Conservation (phyloP, 2,113 vertebrate species). For the Semicossyphus pulcher region DNA sequence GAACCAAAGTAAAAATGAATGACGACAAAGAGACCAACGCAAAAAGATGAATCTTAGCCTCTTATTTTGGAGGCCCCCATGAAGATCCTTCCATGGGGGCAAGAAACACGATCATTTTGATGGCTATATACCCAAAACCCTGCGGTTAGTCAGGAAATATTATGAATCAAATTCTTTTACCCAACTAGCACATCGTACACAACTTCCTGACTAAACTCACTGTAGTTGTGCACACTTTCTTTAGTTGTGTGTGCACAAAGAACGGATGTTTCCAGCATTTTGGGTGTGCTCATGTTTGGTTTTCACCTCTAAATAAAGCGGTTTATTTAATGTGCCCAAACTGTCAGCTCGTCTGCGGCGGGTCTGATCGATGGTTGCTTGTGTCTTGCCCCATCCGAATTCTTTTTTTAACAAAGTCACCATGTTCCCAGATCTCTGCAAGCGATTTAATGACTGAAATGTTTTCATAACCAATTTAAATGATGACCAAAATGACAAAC, state of each 20-base stretch:
- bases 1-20: too few relatives aligned
- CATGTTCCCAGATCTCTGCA: conserved; percentile 1
- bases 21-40: too few relatives aligned
- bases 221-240: background rate
- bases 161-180: background rate
- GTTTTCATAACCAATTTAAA: conserved; percentile 9
- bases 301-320: conserved; percentile 7
- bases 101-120: background rate
- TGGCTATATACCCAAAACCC: background rate
- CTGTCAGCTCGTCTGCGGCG: background rate
- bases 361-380: background rate
- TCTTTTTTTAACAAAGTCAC: background rate
- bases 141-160: background rate
- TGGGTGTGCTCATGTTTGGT: background rate
- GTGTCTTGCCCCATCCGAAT: background rate
- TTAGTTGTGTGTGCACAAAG: background rate
- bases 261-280: background rate
- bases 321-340: background rate
- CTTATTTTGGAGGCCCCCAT: too few relatives aligned
- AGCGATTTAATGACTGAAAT: background rate
- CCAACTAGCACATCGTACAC: background rate
- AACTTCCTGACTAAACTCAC: background rate
- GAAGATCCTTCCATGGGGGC: too few relatives aligned
- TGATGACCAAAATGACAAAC: background rate
- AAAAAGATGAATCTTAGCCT: too few relatives aligned